Percentiles rank a stretch among this genome's conserved stretches.
These are phyloP conservation scores for Cepphus grylle DNA, from an alignment of 2,113 vertebrate species.

Conservation along the genomic window DNA sequence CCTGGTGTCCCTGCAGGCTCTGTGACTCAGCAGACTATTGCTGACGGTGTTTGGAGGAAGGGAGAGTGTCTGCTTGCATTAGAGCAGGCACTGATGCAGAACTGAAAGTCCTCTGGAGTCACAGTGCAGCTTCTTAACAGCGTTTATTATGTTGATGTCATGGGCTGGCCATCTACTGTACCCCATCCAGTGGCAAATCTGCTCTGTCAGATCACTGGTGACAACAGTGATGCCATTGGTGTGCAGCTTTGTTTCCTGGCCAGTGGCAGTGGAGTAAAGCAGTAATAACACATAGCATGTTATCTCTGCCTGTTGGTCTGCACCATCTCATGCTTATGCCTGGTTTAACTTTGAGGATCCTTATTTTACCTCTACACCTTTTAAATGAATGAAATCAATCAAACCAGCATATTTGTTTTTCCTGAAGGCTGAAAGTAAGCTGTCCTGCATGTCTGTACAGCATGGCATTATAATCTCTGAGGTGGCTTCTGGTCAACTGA, in stretches of 20 bases:
- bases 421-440: background rate
- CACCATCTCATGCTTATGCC: background rate
- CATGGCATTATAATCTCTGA: background rate
- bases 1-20: slow-evolving; percentile 4
- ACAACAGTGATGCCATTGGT: slow-evolving; percentile 52
- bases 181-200: background rate
- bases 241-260: background rate
- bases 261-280: background rate
- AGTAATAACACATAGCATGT: background rate
- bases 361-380: background rate
- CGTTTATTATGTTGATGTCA: background rate
- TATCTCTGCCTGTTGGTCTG: background rate
- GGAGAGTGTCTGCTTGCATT: slow-evolving; percentile 10
- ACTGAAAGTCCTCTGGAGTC: background rate
- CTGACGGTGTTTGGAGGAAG: background rate
- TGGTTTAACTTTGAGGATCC: background rate
- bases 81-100: background rate
- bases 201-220: background rate
- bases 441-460: background rate
- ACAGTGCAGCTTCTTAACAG: background rate
- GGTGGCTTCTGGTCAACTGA: background rate
- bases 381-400: background rate
- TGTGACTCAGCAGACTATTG: slow-evolving; percentile 66
- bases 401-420: background rate
- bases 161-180: background rate